Evolutionary conservation across 2,797 vertebrate genomes (phyloP).

Genomic region (Gallirallus australis): DNA sequence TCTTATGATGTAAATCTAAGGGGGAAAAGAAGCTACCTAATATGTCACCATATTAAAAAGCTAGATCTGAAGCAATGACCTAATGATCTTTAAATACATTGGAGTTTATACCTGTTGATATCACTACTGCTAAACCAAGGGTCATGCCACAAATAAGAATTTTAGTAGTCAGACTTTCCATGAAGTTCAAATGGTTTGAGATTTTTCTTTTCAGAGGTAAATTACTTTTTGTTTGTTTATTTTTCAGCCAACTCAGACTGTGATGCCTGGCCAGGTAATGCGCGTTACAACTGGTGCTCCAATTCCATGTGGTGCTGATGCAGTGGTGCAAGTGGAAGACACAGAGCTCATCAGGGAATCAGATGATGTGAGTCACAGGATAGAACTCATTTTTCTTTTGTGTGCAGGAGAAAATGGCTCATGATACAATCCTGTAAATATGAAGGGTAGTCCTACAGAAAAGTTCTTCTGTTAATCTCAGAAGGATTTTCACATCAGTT

Average conservation of each 20-base stretch:
- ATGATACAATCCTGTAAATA: background rate
- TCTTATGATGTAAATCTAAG: background rate
- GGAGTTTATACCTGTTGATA: background rate
- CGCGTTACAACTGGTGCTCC: slow-evolving; percentile 97
- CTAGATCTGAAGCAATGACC: background rate
- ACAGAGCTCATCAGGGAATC: slow-evolving; percentile 98
- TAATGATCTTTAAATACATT: background rate
- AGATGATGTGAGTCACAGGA: slow-evolving; percentile 88
- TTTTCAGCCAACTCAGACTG: slow-evolving; percentile 94
- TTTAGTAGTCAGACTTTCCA: background rate
- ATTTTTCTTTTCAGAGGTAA: background rate
- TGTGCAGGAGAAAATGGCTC: background rate
- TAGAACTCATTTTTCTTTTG: background rate
- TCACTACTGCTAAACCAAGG: background rate
- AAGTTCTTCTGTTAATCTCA: background rate
- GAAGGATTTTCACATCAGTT: background rate
- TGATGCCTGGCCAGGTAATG: slow-evolving; percentile 99
- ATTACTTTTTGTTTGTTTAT: background rate
- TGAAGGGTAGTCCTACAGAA: background rate
- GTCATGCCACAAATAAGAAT: background rate
- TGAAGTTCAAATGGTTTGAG: background rate
- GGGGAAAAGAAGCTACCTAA: background rate
- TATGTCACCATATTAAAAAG: background rate
- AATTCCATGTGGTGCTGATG: slow-evolving; percentile 97
- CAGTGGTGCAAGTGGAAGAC: slow-evolving; percentile 97